A percentile compares a stretch with the other conserved stretches of the same genome.
These are phyloP conservation scores for Caenorhabditis wallacei DNA, from an alignment of 2,888 invertebrate genomes.

Conservation along the genomic window DNA sequence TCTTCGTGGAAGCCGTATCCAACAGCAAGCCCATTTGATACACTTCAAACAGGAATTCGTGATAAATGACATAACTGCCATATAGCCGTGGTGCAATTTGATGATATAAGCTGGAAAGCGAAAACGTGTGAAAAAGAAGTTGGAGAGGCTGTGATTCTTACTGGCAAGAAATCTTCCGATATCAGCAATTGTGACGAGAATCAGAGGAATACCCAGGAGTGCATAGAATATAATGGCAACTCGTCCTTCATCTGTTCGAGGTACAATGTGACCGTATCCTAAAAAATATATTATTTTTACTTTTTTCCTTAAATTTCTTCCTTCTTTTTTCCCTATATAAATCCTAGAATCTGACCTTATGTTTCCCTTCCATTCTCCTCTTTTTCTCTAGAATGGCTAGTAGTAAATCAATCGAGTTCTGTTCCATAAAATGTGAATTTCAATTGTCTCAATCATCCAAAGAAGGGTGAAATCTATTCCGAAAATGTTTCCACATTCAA, in stretches of 20 bases:
- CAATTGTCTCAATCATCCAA: slow-evolving; percentile 51
- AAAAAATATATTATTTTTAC: slow-evolving; percentile 15
- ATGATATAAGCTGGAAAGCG: slow-evolving; percentile 80
- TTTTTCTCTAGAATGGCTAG: slow-evolving; percentile 1
- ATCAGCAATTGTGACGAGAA: slow-evolving; percentile 83
- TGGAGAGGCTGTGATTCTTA: no score
- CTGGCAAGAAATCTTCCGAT: slow-evolving; percentile 83
- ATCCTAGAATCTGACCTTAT: slow-evolving; percentile 31
- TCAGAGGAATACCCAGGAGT: slow-evolving; percentile 83
- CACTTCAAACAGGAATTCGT: slow-evolving; percentile 67
- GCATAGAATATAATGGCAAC: slow-evolving; percentile 82
- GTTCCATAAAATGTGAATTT: slow-evolving; percentile 27
- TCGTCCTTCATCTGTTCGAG: slow-evolving; percentile 82
- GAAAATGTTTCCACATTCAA: slow-evolving; percentile 33
- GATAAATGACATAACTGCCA: slow-evolving; percentile 52
- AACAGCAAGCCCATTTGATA: slow-evolving; percentile 73
- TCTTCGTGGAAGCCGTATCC: slow-evolving; percentile 62
- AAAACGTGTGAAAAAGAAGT: not conserved
- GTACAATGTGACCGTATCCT: slow-evolving; percentile 83
- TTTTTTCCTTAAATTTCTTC: not conserved
- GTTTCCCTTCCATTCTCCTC: not conserved
- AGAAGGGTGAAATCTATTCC: not conserved
- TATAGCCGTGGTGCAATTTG: slow-evolving; percentile 79
- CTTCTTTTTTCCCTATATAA: slow-evolving; percentile 2
- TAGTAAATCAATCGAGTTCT: slow-evolving; percentile 54